Conservation (phyloP, 2,888 invertebrate genomes). For the Amitus sp. region DNA sequence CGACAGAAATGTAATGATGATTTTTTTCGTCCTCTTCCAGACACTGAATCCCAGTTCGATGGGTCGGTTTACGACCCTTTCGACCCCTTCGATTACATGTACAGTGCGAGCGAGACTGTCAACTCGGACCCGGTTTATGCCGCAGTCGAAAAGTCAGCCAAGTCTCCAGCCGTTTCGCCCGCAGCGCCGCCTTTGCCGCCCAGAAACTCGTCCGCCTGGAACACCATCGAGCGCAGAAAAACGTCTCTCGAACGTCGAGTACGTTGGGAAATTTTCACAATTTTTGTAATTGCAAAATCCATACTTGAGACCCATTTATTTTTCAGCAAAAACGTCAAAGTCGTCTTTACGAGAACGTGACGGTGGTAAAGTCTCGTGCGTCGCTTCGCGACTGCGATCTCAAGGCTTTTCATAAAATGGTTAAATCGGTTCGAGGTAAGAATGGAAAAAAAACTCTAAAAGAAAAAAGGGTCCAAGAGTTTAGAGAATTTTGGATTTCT, state of each 20-base stretch:
- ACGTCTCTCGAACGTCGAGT: slow-evolving; percentile 63
- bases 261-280: too few relatives aligned
- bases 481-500: too few relatives aligned
- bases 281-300: too few relatives aligned
- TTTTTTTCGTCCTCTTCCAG: too few relatives aligned
- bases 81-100: slow-evolving; percentile 83
- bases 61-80: slow-evolving; percentile 79
- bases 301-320: too few relatives aligned
- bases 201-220: slow-evolving; percentile 68
- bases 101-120: slow-evolving; percentile 73
- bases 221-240: slow-evolving; percentile 67
- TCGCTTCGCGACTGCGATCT: slow-evolving; percentile 81
- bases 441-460: slow-evolving; percentile 66
- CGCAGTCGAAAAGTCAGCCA: slow-evolving; percentile 71
- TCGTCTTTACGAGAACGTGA: slow-evolving; percentile 78
- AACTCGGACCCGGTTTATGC: slow-evolving; percentile 76
- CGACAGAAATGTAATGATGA: too few relatives aligned
- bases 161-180: slow-evolving; percentile 67
- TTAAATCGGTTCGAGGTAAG: slow-evolving; percentile 81
- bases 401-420: slow-evolving; percentile 84
- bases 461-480: not conserved
- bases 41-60: slow-evolving; percentile 70
- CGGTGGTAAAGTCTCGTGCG: slow-evolving; percentile 71
- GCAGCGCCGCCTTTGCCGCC: slow-evolving; percentile 73
- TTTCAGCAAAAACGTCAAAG: slow-evolving; percentile 69